Evolutionary conservation across 2,113 vertebrate genomes (phyloP), one percentile per base, ranked within the genome.

Genomic region (Podarcis muralis): DNA sequence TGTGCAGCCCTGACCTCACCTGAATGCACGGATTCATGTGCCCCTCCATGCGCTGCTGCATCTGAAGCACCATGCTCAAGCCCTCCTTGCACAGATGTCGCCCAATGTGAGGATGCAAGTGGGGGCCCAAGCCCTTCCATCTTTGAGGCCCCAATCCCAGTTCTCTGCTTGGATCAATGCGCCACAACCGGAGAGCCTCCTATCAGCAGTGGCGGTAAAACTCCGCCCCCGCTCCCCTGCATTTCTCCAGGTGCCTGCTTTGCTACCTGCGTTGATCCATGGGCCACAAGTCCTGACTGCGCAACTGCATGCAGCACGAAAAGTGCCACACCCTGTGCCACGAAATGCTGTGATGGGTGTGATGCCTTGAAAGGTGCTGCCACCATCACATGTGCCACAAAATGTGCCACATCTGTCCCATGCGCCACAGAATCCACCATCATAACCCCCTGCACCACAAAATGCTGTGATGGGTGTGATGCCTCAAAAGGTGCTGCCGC

Each of bases 141-240:
- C 1, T 32, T 30, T 15, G 65, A 27, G 76, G 5, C 30, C 1
- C 20, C 62, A 1, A 3, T n/a, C 8, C 16, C 85, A 4, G 1
- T 0, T 0, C 3, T 30, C 12, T 30, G 9, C 3, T 2, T 25
- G 7, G 32, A 27, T 37, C 27, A 32, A 43, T n/a, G 25, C 15
- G 6, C 59, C 6, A 1, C 65, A 25, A 20, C 6, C 11, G 2
- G 15, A 4, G 0, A 30, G 5, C 16, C 35, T 40, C 72, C n/a
- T 20, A 22, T 9, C 2, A 18, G 11, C 16, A 11, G 4, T 9
- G 25, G 3, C 3, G 9, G 62, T 11, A 1, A 32, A 5, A 15
- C 30, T 2, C 62, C 65, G 15, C 22, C 20, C 1, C 43, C 30
- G 0, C 76, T 37, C 40, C 23, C 13, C 0, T 18, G 27, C 16